Evolutionary conservation across 2,888 invertebrate species (phyloP), one percentile per base, ranked within the genome.

Genomic region (Dyspetes luteomarginatus): DNA sequence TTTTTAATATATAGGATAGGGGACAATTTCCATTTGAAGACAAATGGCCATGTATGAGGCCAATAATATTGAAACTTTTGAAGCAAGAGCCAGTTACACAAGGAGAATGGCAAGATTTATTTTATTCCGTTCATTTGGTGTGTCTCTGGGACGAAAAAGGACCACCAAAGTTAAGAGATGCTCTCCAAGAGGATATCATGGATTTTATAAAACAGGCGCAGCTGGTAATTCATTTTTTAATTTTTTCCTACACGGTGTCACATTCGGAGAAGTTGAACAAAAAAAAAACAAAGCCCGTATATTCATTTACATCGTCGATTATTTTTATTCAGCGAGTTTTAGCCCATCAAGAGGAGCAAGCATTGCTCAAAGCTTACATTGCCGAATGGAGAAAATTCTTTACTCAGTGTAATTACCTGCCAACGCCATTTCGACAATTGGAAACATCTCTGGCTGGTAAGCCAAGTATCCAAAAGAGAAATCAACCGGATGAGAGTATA

Each of bases 381-480:
- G 95, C 96, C 4, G 99, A 99, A 93, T 99, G 99, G 99, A 95
- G 98, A 64, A 98, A 98, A 91, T 99, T 99, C 93, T 99, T 98
- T 91, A 97, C 98, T 3, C 99, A 99, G 92, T 98, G 99, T 92
- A 97, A 97, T 91, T 99, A 99, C 93, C 93, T 99, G 88, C 99
- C 99, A 0, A 97, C 98, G 85, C 99, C 99, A 17, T 99, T 99
- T 93, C 95, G 96, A 77, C 98, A 98, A 91, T 93, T 99, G 85
- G 98, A 99, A 93, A 95, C 95, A 84, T 95, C 97, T 73, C 94
- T 98, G 48, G 95, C 96, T 74, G 96, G 96, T 22, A 96, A 96
- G 91, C 93, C 93, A 78, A 88, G 86, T 62, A 83, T 87, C 50
- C 90, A 88, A 73, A 92, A 91, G 72, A 89, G 89, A 65, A 91